Evolutionary conservation across 1,140 invertebrate genomes (phyloP).

Genomic region (Lepidotrigona ventralis): DNA sequence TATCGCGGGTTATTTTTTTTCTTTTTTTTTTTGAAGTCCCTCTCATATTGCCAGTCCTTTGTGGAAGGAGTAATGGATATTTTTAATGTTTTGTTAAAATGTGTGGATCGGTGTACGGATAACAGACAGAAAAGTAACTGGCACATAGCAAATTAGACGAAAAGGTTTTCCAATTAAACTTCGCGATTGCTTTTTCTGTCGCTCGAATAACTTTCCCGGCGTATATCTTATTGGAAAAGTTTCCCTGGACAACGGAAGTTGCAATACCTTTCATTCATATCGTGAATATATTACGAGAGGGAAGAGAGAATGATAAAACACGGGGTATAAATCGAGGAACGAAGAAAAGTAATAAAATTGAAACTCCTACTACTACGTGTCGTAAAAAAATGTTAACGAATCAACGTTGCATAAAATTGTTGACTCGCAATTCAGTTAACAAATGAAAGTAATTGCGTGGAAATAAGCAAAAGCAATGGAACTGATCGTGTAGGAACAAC

Average conservation of each 20-base stretch:
- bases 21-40: too few species aligned
- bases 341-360: not conserved
- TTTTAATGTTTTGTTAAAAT: not conserved
- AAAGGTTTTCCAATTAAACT: constrained; percentile 35
- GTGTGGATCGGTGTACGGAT: too few species aligned
- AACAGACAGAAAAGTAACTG: not conserved
- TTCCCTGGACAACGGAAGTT: not conserved
- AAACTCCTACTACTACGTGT: too few species aligned
- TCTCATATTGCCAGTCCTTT: not conserved
- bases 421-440: not conserved
- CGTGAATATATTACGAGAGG: not conserved
- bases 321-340: not conserved
- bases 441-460: not conserved
- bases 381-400: too few species aligned
- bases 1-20: not conserved
- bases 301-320: not conserved
- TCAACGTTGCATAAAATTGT: not conserved
- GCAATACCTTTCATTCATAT: not conserved
- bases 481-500: not conserved
- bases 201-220: constrained; percentile 3
- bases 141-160: constrained; percentile 13
- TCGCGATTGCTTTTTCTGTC: constrained; percentile 17
- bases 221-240: constrained; percentile 18
- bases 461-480: not conserved
- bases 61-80: not conserved